phyloP scores from a whole-genome alignment of 2,797 vertebrate species.

The Enteromius fasciolatus region DNA sequence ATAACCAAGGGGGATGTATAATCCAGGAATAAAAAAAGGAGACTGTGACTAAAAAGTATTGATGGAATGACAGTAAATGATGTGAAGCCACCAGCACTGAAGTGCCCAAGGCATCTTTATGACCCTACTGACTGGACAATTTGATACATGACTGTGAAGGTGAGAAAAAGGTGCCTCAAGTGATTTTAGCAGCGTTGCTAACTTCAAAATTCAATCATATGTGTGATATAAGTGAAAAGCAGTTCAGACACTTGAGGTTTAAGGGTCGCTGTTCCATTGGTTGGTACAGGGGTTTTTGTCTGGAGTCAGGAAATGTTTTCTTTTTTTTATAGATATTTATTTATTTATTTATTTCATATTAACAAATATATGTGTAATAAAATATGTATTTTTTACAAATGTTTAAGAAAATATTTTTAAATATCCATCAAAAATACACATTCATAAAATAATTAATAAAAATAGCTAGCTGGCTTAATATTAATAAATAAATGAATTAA shows the following conservation, averaged over 20 bases:
- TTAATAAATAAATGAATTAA: background rate
- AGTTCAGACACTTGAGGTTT: background rate
- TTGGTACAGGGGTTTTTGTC: background rate
- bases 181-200: background rate
- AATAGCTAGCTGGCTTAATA: background rate
- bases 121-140: background rate
- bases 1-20: background rate
- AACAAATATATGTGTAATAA: no score
- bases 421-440: background rate
- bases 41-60: constrained; percentile 2
- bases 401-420: background rate
- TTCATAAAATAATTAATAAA: background rate
- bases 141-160: background rate
- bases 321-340: no score
- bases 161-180: constrained; percentile 16
- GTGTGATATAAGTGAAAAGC: constrained; percentile 12
- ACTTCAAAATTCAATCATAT: constrained; percentile 14
- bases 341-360: no score
- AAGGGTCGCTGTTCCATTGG: background rate
- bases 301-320: background rate
- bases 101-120: constrained; percentile 22
- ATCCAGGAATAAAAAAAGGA: constrained; percentile 13
- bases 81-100: constrained; percentile 19
- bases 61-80: constrained; percentile 29
- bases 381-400: background rate